These are phyloP conservation scores for Stomatorhinus walkeri DNA, from an alignment of 2,797 vertebrate species.

Conservation along the genomic window DNA sequence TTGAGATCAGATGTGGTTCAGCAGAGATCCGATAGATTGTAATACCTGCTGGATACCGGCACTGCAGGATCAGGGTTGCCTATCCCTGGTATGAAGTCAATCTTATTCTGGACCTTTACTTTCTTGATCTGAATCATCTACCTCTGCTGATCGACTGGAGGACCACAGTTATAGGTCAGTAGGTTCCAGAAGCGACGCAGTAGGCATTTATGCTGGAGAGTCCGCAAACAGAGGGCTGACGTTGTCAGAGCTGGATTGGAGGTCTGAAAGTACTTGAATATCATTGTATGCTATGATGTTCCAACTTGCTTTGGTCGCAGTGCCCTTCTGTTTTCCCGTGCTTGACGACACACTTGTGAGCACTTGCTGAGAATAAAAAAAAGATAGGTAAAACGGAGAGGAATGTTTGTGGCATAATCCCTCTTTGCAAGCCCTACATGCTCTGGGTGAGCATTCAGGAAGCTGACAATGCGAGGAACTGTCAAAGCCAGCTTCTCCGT, in stretches of 20 bases:
- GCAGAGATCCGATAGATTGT: background rate
- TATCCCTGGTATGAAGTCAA: background rate
- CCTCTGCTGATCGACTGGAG: background rate
- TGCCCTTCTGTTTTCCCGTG: background rate
- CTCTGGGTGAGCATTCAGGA: background rate
- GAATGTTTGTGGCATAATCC: slow-evolving; percentile 10
- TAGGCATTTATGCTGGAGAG: background rate
- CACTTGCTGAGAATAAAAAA: background rate
- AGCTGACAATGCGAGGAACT: background rate
- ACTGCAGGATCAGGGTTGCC: no score
- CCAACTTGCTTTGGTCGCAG: background rate
- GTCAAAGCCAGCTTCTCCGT: background rate
- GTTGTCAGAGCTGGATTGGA: background rate
- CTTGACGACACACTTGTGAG: background rate
- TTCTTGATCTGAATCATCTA: background rate
- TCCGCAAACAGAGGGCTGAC: background rate
- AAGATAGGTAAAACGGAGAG: background rate
- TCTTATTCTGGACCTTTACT: background rate
- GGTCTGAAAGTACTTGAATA: slow-evolving; percentile 10
- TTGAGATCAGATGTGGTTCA: background rate
- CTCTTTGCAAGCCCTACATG: background rate
- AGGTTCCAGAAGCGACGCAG: background rate
- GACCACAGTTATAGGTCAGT: background rate
- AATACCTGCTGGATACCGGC: no score
- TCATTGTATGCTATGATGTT: slow-evolving; percentile 7